Evolutionary conservation across 2,797 vertebrate species (phyloP), one percentile per base, ranked within the genome.

Genomic region (Babyrousa celebensis): DNA sequence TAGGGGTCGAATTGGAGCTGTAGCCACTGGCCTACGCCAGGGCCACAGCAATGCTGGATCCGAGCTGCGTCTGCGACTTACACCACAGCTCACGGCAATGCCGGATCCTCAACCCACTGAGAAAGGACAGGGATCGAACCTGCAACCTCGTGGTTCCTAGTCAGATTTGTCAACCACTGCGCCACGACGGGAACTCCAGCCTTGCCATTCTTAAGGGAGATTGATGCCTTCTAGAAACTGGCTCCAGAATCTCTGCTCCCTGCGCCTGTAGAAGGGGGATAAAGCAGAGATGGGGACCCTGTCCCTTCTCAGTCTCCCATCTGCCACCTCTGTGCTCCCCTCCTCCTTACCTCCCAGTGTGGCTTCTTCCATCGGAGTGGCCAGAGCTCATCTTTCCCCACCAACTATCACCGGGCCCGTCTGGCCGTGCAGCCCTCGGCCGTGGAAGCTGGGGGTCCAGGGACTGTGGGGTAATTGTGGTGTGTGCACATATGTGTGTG

Each of bases 321-420:
- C 78, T 68, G 77, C 72, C 92, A 63, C 93, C 95, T 98, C 97
- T 97, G 88, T 83, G 96, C n/a, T 80, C 27, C 40, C 84, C 79
- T 93, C 96, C 84, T 94, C 93, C 78, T 94, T 85, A 95, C 80
- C 95, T 94, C 98, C 95, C 98, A 99, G 99, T 99, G 99, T 97
- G 99, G 99, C 96, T 99, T 99, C 99, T 99, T 99, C 99, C 99
- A 98, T 97, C 99, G 99, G 98, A 99, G 98, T n/a, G 98, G 99
- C 98, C 98, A 77, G 74, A 98, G 98, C 85, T 98, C 92, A 48
- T 98, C 99, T 95, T 99, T 99, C 96, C 98, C 99, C 82, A 98
- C 99, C 89, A 99, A 99, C 98, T 99, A 99, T 98, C 99, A 99
- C 98, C 98, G 97, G 6, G 99, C 99, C 95, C 99, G 98, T 77